Base-by-base conservation (phyloP, 2,797 vertebrate species). In the Mallotus villosus region DNA sequence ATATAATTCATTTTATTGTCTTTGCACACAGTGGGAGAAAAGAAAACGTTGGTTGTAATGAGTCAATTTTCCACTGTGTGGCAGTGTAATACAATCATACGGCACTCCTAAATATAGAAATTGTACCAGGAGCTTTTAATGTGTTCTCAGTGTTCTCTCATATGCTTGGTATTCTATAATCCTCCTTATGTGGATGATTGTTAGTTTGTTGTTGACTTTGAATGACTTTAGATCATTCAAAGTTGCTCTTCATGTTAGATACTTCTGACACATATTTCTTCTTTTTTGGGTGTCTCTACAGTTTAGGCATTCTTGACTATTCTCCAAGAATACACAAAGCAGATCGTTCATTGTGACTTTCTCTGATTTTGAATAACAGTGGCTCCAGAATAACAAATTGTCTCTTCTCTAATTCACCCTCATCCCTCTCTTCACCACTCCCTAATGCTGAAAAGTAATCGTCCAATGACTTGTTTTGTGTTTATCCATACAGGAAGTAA, bases 41-140 rank as follows among this genome's bases (percentile, higher is more conserved):
- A 41, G 37, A 41, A 12, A 41, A 41, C 12, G 37, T 41, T 41
- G 37, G 16, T n/a, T 53, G 68, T 55, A 78, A 21, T 58, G 0
- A 25, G 0, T 25, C 0, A 6, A 4, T 5, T 73, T 25, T 68
- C 87, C 90, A 88, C 81, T 75, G 17, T 77, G 60, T 69, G 87
- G 81, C 80, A 90, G 84, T 76, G 82, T 34, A 77, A 60, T 9
- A 74, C 24, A 51, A 22, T 49, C 4, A 21, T 24, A 22, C 22
- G 5, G 2, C 25, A 60, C 62, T 32, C 19, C 32, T 19, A 37
- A 17, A 19, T 9, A 29, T 3, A 34, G 9, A 37, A 41, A 8
- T 37, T 19, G 1, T 7, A 25, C 19, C 7, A 37, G 34, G 9
- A 21, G 32, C 32, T 21, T 12, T 34, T 32, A 32, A 32, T 32